Evolutionary conservation across 2,888 invertebrate genomes (phyloP).

Genomic region (Drosophila stalkeri): DNA sequence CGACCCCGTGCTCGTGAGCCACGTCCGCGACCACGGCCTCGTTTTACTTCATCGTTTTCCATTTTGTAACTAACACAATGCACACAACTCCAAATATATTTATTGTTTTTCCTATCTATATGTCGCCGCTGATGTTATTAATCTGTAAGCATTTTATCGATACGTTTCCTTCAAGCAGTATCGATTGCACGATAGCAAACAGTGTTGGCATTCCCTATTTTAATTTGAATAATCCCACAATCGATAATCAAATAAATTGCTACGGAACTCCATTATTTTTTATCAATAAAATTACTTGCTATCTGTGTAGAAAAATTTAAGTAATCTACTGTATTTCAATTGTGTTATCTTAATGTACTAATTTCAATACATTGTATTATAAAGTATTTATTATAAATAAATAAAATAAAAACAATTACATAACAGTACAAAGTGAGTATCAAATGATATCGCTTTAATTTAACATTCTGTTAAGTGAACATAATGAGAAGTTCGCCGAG

Average conservation of each 20-base stretch:
- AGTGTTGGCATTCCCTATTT: neutral
- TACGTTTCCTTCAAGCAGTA: neutral
- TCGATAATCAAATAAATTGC: no score
- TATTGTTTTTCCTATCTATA: slow-evolving; percentile 14
- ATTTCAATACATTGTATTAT: no score
- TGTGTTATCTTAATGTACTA: no score
- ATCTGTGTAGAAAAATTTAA: no score
- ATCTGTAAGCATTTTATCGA: slow-evolving; percentile 10
- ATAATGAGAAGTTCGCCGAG: slow-evolving; percentile 1
- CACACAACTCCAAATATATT: slow-evolving; percentile 19
- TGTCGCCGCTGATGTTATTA: slow-evolving; percentile 16
- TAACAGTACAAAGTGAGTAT: slow-evolving; percentile 2
- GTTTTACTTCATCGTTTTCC: slow-evolving; percentile 79
- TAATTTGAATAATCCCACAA: neutral
- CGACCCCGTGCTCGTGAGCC: slow-evolving; percentile 89
- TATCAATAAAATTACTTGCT: no score
- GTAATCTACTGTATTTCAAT: no score
- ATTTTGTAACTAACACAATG: slow-evolving; percentile 32
- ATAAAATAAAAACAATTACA: neutral
- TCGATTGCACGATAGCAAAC: neutral
- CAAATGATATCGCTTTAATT: neutral
- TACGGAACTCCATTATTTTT: no score
- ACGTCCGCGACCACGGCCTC: slow-evolving; percentile 83
- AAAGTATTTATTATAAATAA: no score
- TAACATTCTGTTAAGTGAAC: neutral